Conservation (phyloP, 2,888 invertebrate species). For the Torymus tubicola region DNA sequence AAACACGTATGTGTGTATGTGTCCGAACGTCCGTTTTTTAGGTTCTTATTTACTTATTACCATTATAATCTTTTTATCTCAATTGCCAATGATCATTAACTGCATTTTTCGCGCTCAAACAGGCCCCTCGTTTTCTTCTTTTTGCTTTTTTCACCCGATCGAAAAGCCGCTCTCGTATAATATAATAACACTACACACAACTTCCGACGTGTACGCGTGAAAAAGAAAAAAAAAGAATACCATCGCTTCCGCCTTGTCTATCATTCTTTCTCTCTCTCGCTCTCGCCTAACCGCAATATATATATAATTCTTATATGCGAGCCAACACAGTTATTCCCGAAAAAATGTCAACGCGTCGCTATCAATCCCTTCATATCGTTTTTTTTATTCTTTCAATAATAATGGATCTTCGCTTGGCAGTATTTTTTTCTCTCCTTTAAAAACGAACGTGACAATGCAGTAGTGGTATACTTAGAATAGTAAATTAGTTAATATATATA, state of each 20-base stretch:
- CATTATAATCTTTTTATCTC: constrained; percentile 1
- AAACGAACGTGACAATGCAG: constrained; percentile 76
- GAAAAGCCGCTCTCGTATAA: constrained; percentile 25
- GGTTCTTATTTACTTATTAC: constrained; percentile 17
- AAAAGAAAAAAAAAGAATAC: constrained; percentile 34
- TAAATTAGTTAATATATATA: constrained; percentile 59
- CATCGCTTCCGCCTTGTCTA: constrained; percentile 7
- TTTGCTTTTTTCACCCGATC: no score
- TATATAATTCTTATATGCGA: neutral
- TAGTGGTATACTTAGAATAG: constrained; percentile 74
- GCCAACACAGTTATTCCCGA: constrained; percentile 11
- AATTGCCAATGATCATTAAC: constrained; percentile 1
- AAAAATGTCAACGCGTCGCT: constrained; percentile 59
- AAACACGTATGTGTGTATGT: neutral
- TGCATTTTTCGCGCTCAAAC: neutral
- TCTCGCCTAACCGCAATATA: constrained; percentile 45
- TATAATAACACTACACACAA: neutral
- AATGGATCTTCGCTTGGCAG: constrained; percentile 74
- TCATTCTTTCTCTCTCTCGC: constrained; percentile 13
- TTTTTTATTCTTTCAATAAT: constrained; percentile 61
- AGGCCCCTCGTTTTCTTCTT: neutral
- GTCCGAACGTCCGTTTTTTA: neutral
- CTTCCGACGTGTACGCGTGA: neutral
- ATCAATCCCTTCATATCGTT: constrained; percentile 63
- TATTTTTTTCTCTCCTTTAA: constrained; percentile 51